Evolutionary conservation across 2,888 invertebrate genomes (phyloP).

Genomic region (Argynnis bischoffii): DNA sequence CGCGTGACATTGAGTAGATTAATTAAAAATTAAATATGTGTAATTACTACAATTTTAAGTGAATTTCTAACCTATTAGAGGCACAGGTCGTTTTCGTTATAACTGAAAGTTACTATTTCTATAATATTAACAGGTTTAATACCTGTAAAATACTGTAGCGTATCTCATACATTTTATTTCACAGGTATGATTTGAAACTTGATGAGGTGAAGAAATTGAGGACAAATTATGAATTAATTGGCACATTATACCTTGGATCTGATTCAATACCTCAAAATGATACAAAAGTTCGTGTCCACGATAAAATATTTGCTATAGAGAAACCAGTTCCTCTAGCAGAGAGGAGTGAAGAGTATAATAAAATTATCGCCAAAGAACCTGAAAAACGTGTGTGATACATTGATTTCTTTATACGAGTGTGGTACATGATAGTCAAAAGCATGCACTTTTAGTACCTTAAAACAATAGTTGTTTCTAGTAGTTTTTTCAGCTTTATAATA

Average conservation of each 20-base stretch:
- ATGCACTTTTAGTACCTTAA: too few relatives aligned
- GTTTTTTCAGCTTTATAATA: too few relatives aligned
- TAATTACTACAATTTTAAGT: too few relatives aligned
- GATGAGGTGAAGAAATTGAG: conserved; percentile 67
- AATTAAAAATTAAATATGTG: too few relatives aligned
- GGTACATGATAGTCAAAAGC: too few relatives aligned
- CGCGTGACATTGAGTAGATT: too few relatives aligned
- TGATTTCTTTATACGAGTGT: conserved; percentile 1
- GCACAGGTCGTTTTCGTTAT: too few relatives aligned
- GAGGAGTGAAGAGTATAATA: conserved; percentile 68
- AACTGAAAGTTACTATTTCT: background rate
- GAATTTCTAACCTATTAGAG: too few relatives aligned
- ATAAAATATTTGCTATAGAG: conserved; percentile 87
- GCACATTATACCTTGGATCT: conserved; percentile 83
- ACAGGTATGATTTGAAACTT: conserved; percentile 83
- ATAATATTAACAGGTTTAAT: background rate
- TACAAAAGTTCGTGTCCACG: conserved; percentile 79
- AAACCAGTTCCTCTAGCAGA: conserved; percentile 69
- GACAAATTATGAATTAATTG: conserved; percentile 70
- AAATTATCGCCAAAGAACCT: conserved; percentile 49
- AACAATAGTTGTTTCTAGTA: too few relatives aligned
- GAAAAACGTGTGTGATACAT: conserved; percentile 59
- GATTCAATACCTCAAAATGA: conserved; percentile 82
- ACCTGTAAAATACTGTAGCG: background rate
- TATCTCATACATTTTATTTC: conserved; percentile 26